phyloP scores from a whole-genome alignment of 2,888 invertebrate genomes.

The Pseudoips prasinana region DNA sequence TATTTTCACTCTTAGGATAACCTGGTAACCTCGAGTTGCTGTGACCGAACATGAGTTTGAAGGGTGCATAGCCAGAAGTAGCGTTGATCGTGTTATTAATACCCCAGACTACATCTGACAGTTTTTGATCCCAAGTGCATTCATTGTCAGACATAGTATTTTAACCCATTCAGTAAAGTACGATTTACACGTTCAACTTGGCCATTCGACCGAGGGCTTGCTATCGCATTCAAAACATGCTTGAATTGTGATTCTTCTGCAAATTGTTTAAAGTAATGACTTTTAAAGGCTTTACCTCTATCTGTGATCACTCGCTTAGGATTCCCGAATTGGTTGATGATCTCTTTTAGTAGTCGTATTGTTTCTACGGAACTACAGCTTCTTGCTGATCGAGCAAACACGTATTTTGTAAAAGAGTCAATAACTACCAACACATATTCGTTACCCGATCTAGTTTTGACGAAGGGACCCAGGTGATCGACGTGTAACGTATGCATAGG shows the following conservation, averaged over 20 bases:
- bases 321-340: background rate
- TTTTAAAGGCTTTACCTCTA: slow-evolving; percentile 1
- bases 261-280: slow-evolving; percentile 1
- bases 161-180: background rate
- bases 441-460: slow-evolving; percentile 17
- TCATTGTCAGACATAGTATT: slow-evolving; percentile 2
- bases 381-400: slow-evolving; percentile 13
- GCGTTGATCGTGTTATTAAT: slow-evolving; percentile 1
- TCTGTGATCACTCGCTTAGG: background rate
- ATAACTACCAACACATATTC: slow-evolving; percentile 19
- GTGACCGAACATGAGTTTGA: slow-evolving; percentile 2
- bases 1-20: background rate
- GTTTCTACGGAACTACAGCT: slow-evolving; percentile 18
- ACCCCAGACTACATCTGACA: background rate
- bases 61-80: background rate
- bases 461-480: slow-evolving; percentile 30
- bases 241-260: background rate
- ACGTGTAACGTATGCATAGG: slow-evolving; percentile 28
- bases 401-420: slow-evolving; percentile 26
- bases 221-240: slow-evolving; percentile 1
- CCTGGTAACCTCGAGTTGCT: background rate
- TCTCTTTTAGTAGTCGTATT: background rate
- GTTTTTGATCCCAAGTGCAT: background rate
- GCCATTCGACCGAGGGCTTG: slow-evolving; percentile 1
- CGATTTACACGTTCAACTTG: slow-evolving; percentile 1